Evolutionary conservation across 35 echinoderm and acorn worm genomes (phyloP), one percentile per base, ranked within the genome.

Genomic region (Apostichopus californicus): DNA sequence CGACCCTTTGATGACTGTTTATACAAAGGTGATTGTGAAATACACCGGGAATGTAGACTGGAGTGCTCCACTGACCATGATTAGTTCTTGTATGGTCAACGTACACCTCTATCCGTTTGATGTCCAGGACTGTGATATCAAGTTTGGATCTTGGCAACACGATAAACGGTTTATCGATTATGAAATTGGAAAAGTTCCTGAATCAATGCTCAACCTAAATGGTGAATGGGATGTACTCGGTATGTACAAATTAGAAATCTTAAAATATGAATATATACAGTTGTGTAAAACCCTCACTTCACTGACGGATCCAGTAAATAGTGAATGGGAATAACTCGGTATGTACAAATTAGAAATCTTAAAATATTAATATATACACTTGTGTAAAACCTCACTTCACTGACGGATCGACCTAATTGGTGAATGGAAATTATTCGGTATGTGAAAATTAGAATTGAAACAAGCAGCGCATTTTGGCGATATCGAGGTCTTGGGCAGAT

Each of bases 131-230:
- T 99, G 97, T 84, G 52, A 68, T 5, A 60, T 99, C 52, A 92
- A 93, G 91, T 94, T 99, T 65, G 97, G 97, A 5, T 99, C 97
- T 15, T 99, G 97, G 97, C 97, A 99, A 77, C 95, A 99, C 68
- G 97, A 99, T 55, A 79, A 87, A 26, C 81, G 73, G 11, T 96
- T 66, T 57, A 99, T 99, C 15, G 97, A 99, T 90, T 99, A 99
- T 65, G 73, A 83, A 60, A 56, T 57, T 8, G 59, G 73, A 2
- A 17, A 56, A 1, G 7, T 95, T 5, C 90, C 94, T 60, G 83
- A 93, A 0, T 64, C 60, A 8, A 91, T 92, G 23, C 86, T 96
- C 18, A 72, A 95, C 24, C 73, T 88, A 52, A 99, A 99, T 55
- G 97, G 97, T 6, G 97, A 99, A 89, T 99, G 97, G 97, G 95